Percentiles rank a stretch among this genome's conserved stretches.
These are phyloP conservation scores for Vulpes ferrilata DNA, from an alignment of 2,113 vertebrate genomes.

Conservation along the genomic window DNA sequence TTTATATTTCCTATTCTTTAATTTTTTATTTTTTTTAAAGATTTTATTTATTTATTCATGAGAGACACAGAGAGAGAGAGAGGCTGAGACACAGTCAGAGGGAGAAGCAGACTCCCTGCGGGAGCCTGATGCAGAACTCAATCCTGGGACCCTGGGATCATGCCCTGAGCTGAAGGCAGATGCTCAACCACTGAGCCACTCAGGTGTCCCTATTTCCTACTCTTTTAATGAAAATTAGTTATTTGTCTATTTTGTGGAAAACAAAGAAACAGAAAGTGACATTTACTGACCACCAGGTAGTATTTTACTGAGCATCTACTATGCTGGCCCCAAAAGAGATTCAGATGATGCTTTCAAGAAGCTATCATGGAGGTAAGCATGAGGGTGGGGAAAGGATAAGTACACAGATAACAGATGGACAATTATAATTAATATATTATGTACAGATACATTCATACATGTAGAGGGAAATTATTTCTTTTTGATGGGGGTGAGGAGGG, in stretches of 20 bases:
- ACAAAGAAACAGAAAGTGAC: background rate
- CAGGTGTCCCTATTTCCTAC: background rate
- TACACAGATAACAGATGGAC: background rate
- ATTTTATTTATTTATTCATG: no score
- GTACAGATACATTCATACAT: background rate
- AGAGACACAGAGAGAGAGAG: no score
- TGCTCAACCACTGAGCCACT: no score
- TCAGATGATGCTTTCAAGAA: background rate
- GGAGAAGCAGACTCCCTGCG: no score
- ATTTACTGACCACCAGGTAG: background rate
- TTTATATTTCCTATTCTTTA: background rate
- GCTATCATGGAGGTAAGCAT: background rate
- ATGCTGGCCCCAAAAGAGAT: background rate
- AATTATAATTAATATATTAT: background rate
- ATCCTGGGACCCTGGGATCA: no score
- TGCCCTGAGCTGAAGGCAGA: no score
- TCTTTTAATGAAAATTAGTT: background rate
- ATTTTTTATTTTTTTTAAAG: no score
- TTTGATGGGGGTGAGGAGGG: background rate
- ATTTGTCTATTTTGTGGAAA: background rate
- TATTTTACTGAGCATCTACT: background rate
- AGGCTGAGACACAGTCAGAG: no score
- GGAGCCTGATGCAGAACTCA: no score
- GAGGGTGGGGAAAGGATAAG: background rate
- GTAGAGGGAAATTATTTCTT: background rate